A percentile compares a stretch with the other conserved stretches of the same genome.
Evolutionary conservation across 2,797 vertebrate species (phyloP).

Genomic region (Lycodopsis pacificus): DNA sequence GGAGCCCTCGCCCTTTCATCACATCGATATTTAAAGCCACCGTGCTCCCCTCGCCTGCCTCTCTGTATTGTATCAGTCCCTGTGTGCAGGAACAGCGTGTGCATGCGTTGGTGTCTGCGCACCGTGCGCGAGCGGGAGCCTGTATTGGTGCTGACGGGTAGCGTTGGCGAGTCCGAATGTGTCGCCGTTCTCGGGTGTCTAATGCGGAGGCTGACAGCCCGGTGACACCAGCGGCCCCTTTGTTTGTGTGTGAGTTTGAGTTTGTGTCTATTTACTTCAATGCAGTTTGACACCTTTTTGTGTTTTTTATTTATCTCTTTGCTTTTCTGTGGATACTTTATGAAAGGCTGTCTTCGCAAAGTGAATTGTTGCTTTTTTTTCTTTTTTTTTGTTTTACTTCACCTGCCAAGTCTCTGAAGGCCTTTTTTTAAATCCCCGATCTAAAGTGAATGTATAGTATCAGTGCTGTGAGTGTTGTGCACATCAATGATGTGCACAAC

Average conservation of each 20-base stretch:
- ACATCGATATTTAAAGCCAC: slow-evolving; percentile 62
- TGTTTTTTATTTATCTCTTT: slow-evolving; percentile 15
- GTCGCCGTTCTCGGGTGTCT: slow-evolving; percentile 47
- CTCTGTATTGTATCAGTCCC: background rate
- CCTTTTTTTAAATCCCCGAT: slow-evolving; percentile 2
- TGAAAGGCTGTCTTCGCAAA: no score
- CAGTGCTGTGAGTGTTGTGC: background rate
- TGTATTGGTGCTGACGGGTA: slow-evolving; percentile 60
- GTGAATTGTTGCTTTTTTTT: background rate
- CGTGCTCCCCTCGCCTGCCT: slow-evolving; percentile 4
- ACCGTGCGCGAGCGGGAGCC: slow-evolving; percentile 17
- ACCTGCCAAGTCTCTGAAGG: slow-evolving; percentile 30
- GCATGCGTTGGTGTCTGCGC: background rate
- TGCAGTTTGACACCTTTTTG: slow-evolving; percentile 35
- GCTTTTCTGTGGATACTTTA: background rate
- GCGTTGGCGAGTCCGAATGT: slow-evolving; percentile 59
- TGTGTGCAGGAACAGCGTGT: background rate
- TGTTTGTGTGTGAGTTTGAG: slow-evolving; percentile 19
- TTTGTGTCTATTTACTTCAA: slow-evolving; percentile 25
- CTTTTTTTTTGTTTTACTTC: slow-evolving; percentile 11
- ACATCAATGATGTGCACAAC: background rate
- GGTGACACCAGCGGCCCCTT: slow-evolving; percentile 37
- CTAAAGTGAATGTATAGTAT: background rate
- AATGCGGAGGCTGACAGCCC: slow-evolving; percentile 48
- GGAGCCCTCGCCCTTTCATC: slow-evolving; percentile 61